These are phyloP conservation scores for Andrena praecox DNA, from an alignment of 2,888 invertebrate species.

Conservation along the genomic window DNA sequence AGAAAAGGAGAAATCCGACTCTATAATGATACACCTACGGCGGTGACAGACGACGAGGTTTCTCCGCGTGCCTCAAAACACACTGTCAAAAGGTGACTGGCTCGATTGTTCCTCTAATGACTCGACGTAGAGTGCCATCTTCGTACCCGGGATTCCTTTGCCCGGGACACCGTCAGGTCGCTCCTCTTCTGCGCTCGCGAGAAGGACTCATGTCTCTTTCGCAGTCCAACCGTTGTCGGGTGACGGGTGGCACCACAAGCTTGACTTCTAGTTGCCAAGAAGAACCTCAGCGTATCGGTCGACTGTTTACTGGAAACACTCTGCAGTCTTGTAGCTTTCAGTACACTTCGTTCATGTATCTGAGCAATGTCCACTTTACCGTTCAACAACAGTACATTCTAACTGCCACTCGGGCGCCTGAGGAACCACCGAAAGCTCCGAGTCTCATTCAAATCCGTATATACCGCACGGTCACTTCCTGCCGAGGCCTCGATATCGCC, in stretches of 20 bases:
- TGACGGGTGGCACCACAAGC: background rate
- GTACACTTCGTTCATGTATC: background rate
- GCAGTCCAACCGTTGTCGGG: background rate
- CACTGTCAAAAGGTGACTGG: constrained; percentile 6
- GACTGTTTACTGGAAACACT: too few species aligned
- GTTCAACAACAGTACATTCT: too few species aligned
- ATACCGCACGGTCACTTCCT: too few species aligned
- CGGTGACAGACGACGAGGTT: constrained; percentile 39
- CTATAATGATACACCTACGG: constrained; percentile 60
- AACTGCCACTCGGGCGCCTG: too few species aligned
- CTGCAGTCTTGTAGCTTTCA: too few species aligned
- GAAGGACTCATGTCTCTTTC: constrained; percentile 4
- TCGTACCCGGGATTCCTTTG: background rate
- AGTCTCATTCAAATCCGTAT: too few species aligned
- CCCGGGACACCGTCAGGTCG: constrained; percentile 6
- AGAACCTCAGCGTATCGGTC: too few species aligned
- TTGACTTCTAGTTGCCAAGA: too few species aligned
- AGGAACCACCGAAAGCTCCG: too few species aligned
- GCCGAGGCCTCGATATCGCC: too few species aligned
- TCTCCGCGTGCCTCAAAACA: constrained; percentile 18
- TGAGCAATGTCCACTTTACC: too few species aligned
- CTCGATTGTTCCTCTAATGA: constrained; percentile 43
- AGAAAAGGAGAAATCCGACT: constrained; percentile 37
- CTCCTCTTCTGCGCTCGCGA: background rate
- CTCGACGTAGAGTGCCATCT: constrained; percentile 35